Evolutionary conservation across 35 echinoderm and acorn worm genomes (phyloP), one percentile per base, ranked within the genome.

Genomic region (Heliocidaris erythrogramma): DNA sequence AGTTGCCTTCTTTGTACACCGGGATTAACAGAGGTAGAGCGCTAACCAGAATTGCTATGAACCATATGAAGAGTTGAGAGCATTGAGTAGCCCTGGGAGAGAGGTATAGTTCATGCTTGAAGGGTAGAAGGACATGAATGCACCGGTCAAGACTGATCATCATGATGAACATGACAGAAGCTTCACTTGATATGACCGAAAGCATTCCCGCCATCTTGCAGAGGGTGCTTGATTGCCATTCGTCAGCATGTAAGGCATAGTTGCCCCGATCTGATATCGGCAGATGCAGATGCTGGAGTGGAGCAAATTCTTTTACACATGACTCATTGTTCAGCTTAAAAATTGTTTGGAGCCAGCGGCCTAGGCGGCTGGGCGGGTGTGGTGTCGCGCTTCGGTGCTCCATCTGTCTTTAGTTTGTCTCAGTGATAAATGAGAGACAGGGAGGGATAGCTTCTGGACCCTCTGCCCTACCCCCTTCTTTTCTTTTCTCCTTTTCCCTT

Each of bases 101-200:
- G 21, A 95, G 21, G 16, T 84, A 56, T 13, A 93, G 47, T 18
- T 60, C 42, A 18, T 59, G 32, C 48, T 85, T 96, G 71, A 97
- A 97, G 27, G 96, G 96, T 21, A 90, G 49, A 5, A 95, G 84
- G 14, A 95, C 90, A 35, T 85, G 53, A 12, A 97, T 32, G 85
- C 95, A 95, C n/a, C 96, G n/a, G 88, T 97, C 96, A 30, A 93
- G 49, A 85, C 94, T 97, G 32, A 97, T 95, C 27, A 95, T 49
- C 49, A 94, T 97, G 9, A 97, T 18, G 32, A 90, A 90, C 27
- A 88, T 88, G n/a, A 97, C 96, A 32, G 96, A 97, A 16, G 96
- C 86, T 42, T 97, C 96, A 59, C 96, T 95, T 21, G 96, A 97
- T n/a, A 97, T 5, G 47, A 97, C 60, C 21, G 94, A 78, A 12